phyloP scores from a whole-genome alignment of 2,888 invertebrate genomes.

The Caenorhabditis sp. region DNA sequence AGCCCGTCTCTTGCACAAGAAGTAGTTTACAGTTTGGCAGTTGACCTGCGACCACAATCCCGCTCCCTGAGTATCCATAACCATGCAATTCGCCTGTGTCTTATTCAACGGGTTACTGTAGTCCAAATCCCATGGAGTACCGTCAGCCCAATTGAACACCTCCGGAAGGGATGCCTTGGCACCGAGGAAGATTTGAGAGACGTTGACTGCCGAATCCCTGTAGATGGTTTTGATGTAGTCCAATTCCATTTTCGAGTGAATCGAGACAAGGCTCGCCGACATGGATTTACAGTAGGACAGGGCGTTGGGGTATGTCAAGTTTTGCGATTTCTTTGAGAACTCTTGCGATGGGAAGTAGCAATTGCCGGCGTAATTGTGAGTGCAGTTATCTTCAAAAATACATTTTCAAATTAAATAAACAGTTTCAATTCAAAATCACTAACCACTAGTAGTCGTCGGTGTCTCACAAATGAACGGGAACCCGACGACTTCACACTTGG shows the following conservation, averaged over 20 bases:
- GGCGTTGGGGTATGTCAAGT: neutral
- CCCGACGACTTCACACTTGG: slow-evolving; percentile 9
- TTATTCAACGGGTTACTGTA: slow-evolving; percentile 7
- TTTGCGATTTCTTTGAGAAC: neutral
- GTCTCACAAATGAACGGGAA: slow-evolving; percentile 26
- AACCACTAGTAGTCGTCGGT: neutral
- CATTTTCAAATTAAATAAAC: no score
- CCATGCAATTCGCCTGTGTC: neutral
- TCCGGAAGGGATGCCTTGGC: neutral
- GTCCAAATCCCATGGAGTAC: slow-evolving; percentile 2
- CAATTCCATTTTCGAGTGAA: slow-evolving; percentile 17
- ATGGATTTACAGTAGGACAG: neutral
- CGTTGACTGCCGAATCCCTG: neutral
- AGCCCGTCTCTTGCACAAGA: slow-evolving; percentile 12
- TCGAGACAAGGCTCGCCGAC: neutral
- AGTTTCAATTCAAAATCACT: neutral
- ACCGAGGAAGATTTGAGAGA: neutral
- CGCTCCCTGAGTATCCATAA: neutral
- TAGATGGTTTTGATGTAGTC: slow-evolving; percentile 14
- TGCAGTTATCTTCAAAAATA: neutral
- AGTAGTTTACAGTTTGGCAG: neutral
- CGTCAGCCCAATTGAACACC: slow-evolving; percentile 4
- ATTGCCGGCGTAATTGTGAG: slow-evolving; percentile 26
- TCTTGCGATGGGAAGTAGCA: slow-evolving; percentile 17
- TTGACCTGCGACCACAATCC: slow-evolving; percentile 12